phyloP scores from a whole-genome alignment of 2,113 vertebrate genomes.

The Lonchura striata region DNA sequence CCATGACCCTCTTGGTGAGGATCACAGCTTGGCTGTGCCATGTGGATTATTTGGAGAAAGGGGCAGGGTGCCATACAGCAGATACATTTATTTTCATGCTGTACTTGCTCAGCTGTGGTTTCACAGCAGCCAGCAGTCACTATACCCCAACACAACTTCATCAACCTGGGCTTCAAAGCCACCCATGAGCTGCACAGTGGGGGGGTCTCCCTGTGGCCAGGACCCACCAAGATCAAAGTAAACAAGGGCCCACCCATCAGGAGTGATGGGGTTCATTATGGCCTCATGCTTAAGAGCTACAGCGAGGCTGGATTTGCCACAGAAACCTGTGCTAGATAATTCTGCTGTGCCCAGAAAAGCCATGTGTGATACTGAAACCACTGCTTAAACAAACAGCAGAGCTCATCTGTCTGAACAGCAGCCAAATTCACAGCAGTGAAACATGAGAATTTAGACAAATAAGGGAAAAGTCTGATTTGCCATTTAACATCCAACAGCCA shows the following conservation, averaged over 20 bases:
- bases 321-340: neutral
- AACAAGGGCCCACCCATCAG: neutral
- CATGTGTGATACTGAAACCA: neutral
- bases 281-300: neutral
- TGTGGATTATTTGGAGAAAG: fast-evolving
- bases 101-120: neutral
- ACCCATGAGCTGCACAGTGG: neutral
- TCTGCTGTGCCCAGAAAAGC: neutral
- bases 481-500: neutral
- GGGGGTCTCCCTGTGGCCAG: neutral
- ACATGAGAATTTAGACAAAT: neutral
- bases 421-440: neutral
- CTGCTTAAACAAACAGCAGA: neutral
- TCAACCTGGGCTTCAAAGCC: neutral
- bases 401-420: neutral
- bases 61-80: neutral
- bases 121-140: neutral
- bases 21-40: fast-evolving
- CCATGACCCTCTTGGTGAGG: neutral
- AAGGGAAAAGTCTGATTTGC: neutral
- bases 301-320: neutral
- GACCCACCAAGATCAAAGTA: neutral
- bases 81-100: neutral
- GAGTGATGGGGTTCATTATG: neutral
- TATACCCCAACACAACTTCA: fast-evolving